Evolutionary conservation across 2,888 invertebrate genomes (phyloP).

Genomic region (Glyphotaelius pellucidus): DNA sequence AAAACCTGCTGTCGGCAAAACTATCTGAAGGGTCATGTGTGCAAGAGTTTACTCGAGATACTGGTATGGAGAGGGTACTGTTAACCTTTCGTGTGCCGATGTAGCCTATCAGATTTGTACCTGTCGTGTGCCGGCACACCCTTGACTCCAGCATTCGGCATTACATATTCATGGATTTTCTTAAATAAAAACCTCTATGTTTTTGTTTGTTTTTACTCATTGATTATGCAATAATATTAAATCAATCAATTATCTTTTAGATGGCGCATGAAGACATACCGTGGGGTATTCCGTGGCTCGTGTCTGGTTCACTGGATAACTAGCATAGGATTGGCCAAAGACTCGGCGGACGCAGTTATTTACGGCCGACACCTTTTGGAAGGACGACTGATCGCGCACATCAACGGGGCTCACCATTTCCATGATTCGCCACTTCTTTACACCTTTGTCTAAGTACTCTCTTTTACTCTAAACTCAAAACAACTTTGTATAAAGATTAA

Average conservation of each 20-base stretch:
- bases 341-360: conserved; percentile 86
- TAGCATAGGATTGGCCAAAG: conserved; percentile 87
- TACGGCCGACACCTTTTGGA: conserved; percentile 91
- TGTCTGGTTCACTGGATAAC: conserved; percentile 93
- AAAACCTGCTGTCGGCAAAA: background rate
- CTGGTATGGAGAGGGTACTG: background rate
- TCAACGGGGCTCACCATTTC: conserved; percentile 91
- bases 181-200: background rate
- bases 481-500: background rate
- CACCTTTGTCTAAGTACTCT: conserved; percentile 79
- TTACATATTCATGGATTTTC: no score
- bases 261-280: conserved; percentile 88
- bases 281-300: conserved; percentile 88
- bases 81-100: no score
- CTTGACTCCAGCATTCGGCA: no score
- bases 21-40: no score
- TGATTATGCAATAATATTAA: background rate
- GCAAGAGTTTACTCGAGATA: no score
- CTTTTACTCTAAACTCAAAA: conserved; percentile 6
- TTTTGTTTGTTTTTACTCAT: background rate
- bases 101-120: no score
- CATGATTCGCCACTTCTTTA: conserved; percentile 89
- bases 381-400: conserved; percentile 90
- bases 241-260: conserved; percentile 72
- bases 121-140: no score